phyloP scores from a whole-genome alignment of 2,113 vertebrate genomes.

The Syngnathus scovelli region DNA sequence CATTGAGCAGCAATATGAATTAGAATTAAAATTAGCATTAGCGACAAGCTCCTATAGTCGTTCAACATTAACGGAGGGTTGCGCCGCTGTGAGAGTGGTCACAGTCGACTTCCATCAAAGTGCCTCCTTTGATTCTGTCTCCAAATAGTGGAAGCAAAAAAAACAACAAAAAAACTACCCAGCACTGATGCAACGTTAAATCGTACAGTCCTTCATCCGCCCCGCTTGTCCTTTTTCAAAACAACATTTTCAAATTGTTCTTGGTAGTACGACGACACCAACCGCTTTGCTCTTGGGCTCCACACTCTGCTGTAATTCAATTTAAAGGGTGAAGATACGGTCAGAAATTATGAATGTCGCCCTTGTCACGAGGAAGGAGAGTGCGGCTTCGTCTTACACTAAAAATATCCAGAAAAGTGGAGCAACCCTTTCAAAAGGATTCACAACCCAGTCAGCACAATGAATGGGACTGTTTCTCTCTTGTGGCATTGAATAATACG shows the following conservation, averaged over 20 bases:
- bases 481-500: constrained; percentile 12
- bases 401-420: constrained; percentile 69
- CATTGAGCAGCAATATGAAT: constrained; percentile 14
- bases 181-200: no score
- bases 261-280: constrained; percentile 17
- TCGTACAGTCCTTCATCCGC: no score
- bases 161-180: no score
- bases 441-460: constrained; percentile 30
- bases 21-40: background rate
- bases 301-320: constrained; percentile 35
- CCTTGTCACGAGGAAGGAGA: constrained; percentile 54
- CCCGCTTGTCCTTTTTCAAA: constrained; percentile 1
- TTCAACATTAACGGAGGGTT: no score
- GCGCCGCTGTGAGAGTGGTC: no score
- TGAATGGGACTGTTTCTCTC: constrained; percentile 4
- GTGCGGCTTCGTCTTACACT: constrained; percentile 58
- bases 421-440: constrained; percentile 42
- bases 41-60: constrained; percentile 9
- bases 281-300: constrained; percentile 24
- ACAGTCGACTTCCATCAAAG: no score
- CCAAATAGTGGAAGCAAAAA: no score
- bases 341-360: constrained; percentile 67
- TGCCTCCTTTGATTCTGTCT: no score
- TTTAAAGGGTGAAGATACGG: constrained; percentile 41
- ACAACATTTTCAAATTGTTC: constrained; percentile 17